Conservation (phyloP, 2,888 invertebrate genomes). For the Phortica magna region DNA sequence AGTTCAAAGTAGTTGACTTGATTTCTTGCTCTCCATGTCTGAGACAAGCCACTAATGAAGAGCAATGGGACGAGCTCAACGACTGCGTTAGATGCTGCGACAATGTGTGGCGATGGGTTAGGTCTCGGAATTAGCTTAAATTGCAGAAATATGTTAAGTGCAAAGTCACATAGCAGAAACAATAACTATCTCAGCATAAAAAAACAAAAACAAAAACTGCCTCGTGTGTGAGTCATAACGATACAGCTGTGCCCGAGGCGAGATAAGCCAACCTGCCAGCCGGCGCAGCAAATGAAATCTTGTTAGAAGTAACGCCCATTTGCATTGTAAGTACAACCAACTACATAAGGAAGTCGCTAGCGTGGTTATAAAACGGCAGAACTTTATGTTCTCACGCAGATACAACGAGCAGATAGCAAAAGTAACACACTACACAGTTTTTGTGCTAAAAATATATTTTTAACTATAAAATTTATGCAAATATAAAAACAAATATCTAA, state of each 20-base stretch:
- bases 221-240: conserved; percentile 22
- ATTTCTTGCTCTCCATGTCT: neutral
- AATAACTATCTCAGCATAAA: neutral
- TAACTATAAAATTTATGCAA: neutral
- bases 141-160: conserved; percentile 25
- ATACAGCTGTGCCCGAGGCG: neutral
- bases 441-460: neutral
- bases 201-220: neutral
- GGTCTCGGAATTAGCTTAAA: conserved; percentile 27
- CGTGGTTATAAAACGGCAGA: neutral
- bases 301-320: neutral
- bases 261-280: neutral
- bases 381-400: neutral
- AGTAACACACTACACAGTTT: neutral
- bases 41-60: neutral
- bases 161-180: neutral
- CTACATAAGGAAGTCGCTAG: conserved; percentile 8
- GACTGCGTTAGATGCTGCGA: neutral
- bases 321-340: neutral
- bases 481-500: no score
- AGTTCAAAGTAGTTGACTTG: conserved; percentile 18
- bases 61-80: neutral
- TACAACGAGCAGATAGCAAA: neutral
- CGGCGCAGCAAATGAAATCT: neutral
- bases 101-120: conserved; percentile 6